Percentiles rank a stretch among this genome's conserved stretches.
Conservation (phyloP, 2,797 vertebrate species). For the Cryptoblepharus egeriae region DNA sequence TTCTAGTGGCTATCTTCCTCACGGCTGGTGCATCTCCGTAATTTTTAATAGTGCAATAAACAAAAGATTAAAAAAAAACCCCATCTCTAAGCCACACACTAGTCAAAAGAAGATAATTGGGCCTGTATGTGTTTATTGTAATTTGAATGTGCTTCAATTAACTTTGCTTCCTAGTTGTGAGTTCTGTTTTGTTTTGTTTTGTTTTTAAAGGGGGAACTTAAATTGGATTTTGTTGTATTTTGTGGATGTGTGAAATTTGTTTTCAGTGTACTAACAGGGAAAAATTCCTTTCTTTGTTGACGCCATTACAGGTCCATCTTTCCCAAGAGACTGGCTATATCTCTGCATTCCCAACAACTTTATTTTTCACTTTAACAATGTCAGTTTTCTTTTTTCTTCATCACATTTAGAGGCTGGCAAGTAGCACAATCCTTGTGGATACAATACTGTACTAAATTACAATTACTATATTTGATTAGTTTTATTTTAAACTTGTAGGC, state of each 20-base stretch:
- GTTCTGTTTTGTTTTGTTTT: constrained; percentile 58
- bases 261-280: constrained; percentile 67
- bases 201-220: constrained; percentile 79
- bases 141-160: constrained; percentile 90
- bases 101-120: constrained; percentile 96
- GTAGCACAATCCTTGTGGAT: no score
- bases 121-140: constrained; percentile 92
- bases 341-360: constrained; percentile 48
- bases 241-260: constrained; percentile 70
- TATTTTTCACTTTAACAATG: constrained; percentile 50
- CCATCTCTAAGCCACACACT: constrained; percentile 91
- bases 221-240: constrained; percentile 75
- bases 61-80: constrained; percentile 84
- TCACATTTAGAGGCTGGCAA: not conserved
- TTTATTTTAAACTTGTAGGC: no score
- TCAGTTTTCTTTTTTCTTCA: not conserved
- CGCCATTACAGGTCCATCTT: constrained; percentile 73
- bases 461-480: no score
- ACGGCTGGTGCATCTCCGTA: constrained; percentile 73
- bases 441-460: no score
- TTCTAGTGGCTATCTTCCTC: constrained; percentile 73
- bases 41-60: constrained; percentile 88
- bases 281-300: constrained; percentile 67
- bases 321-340: constrained; percentile 53
- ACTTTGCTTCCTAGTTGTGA: constrained; percentile 85